Conservation (phyloP, 1,140 invertebrate genomes). For the Andricus grossulariae region DNA sequence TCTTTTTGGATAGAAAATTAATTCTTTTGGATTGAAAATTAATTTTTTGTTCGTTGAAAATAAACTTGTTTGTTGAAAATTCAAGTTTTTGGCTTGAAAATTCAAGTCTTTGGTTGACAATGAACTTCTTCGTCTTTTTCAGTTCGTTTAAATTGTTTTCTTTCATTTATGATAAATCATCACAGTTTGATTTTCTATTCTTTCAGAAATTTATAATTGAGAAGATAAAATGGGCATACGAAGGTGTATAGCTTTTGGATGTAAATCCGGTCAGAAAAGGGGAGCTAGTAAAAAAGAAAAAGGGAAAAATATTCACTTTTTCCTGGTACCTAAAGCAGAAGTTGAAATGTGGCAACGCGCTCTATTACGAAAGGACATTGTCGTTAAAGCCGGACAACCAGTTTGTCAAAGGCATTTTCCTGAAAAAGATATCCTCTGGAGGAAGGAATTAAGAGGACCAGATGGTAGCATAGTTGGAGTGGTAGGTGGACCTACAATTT, state of each 20-base stretch:
- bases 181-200: too few species aligned
- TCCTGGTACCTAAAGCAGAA: background rate
- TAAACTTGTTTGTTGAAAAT: too few species aligned
- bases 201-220: too few species aligned
- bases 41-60: too few species aligned
- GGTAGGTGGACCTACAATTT: background rate
- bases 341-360: background rate
- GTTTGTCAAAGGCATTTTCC: slow-evolving; percentile 1
- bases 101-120: too few species aligned
- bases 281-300: background rate
- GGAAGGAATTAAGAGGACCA: slow-evolving; percentile 1
- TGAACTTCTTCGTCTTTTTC: too few species aligned
- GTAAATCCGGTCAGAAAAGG: background rate
- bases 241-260: background rate
- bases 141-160: too few species aligned
- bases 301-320: background rate
- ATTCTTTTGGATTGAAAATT: too few species aligned
- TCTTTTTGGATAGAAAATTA: too few species aligned
- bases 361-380: background rate
- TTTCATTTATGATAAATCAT: too few species aligned
- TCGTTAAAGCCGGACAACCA: background rate
- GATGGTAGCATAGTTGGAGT: background rate
- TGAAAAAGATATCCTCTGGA: background rate
- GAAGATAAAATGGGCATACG: background rate
- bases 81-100: too few species aligned